Evolutionary conservation across 2,113 vertebrate species (phyloP).

Genomic region (Malurus melanocephalus): DNA sequence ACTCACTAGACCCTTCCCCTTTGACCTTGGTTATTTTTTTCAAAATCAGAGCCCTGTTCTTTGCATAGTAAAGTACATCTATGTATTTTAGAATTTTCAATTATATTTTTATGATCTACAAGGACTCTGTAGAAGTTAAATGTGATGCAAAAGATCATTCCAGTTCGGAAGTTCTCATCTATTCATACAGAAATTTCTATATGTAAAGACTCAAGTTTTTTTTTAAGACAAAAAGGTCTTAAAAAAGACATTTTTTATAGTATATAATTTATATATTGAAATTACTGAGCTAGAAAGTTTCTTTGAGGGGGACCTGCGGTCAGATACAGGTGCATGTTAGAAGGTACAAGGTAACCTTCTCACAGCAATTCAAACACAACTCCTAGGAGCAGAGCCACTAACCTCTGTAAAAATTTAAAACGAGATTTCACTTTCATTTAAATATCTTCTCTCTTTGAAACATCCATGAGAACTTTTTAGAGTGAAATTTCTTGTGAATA

Average conservation of each 20-base stretch:
- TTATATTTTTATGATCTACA: not conserved
- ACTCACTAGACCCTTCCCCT: not conserved
- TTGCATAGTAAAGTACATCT: not conserved
- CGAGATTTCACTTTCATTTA: slow-evolving; percentile 5
- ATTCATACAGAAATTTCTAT: not conserved
- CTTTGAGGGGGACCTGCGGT: not conserved
- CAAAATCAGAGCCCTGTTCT: not conserved
- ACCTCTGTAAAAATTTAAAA: not conserved
- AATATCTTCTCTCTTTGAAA: slow-evolving; percentile 4
- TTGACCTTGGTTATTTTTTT: not conserved
- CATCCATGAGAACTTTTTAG: not conserved
- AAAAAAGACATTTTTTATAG: not conserved
- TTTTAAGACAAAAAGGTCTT: not conserved
- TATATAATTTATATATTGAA: not conserved
- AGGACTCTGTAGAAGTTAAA: not conserved
- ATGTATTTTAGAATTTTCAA: not conserved
- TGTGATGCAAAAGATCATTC: not conserved
- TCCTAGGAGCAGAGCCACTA: not conserved
- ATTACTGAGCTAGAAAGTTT: not conserved
- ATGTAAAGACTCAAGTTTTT: not conserved
- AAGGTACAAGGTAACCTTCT: not conserved
- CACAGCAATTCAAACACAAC: not conserved
- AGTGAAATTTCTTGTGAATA: slow-evolving; percentile 16
- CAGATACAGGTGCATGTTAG: not conserved
- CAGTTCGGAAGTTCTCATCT: not conserved